Percentiles rank a stretch among this genome's conserved stretches.
Conservation (phyloP, 2,797 vertebrate genomes). For the Argyrosomus regius region DNA sequence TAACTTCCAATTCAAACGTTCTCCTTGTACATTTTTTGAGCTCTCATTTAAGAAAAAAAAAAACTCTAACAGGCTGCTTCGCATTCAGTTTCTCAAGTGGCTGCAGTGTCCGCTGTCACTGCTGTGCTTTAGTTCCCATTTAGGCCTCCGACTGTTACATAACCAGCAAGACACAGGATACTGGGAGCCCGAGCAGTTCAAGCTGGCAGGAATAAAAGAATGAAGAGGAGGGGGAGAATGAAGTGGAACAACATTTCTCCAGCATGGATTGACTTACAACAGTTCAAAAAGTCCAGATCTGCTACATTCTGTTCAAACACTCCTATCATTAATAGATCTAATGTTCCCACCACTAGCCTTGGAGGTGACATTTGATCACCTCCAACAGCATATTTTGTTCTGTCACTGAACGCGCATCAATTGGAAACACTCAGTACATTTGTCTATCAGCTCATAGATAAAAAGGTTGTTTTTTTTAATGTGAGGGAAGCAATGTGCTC, state of each 20-base stretch:
- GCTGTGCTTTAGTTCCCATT: conserved; percentile 71
- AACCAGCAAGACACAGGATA: conserved; percentile 78
- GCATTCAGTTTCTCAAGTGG: conserved; percentile 57
- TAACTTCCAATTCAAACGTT: conserved; percentile 34
- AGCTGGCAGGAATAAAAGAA: conserved; percentile 63
- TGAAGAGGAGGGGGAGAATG: neutral
- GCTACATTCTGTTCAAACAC: conserved; percentile 44
- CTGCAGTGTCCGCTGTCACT: conserved; percentile 53
- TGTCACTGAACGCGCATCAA: neutral
- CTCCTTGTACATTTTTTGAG: conserved; percentile 27
- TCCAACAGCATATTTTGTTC: conserved; percentile 31
- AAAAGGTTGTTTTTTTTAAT: neutral
- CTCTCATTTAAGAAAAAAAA: neutral
- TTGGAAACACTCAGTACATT: too few species aligned
- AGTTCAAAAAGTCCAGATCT: conserved; percentile 37
- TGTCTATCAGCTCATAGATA: conserved; percentile 5
- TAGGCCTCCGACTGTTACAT: conserved; percentile 78
- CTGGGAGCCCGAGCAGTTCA: conserved; percentile 55
- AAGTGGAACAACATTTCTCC: conserved; percentile 54
- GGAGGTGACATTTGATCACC: conserved; percentile 21
- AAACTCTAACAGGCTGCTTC: conserved; percentile 44
- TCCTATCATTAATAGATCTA: conserved; percentile 47
- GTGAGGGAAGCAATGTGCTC: conserved; percentile 1
- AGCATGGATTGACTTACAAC: conserved; percentile 53
- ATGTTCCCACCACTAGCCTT: conserved; percentile 24